Evolutionary conservation across 2,888 invertebrate genomes (phyloP).

Genomic region (Boloria euphrosyne): DNA sequence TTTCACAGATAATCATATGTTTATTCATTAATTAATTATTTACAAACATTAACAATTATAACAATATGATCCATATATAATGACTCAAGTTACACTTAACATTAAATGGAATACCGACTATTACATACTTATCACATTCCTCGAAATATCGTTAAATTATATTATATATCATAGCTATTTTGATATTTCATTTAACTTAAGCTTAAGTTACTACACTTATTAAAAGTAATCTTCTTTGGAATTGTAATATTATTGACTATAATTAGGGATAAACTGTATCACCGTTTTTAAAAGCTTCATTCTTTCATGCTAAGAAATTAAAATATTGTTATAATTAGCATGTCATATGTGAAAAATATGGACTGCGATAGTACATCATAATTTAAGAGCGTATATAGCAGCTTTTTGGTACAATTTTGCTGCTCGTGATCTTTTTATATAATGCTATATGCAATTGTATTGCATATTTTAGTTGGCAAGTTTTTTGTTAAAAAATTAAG

Average conservation of each 20-base stretch:
- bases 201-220: constrained; percentile 2
- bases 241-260: constrained; percentile 41
- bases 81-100: constrained; percentile 62
- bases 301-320: constrained; percentile 1
- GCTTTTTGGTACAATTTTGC: too few relatives aligned
- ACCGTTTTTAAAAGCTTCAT: not conserved
- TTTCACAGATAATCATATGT: constrained; percentile 46
- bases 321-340: not conserved
- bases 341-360: too few relatives aligned
- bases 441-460: too few relatives aligned
- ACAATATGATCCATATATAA: constrained; percentile 57
- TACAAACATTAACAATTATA: constrained; percentile 57
- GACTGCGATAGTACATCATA: too few relatives aligned
- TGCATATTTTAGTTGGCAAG: too few relatives aligned
- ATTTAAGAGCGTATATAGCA: too few relatives aligned
- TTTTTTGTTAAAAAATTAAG: too few relatives aligned
- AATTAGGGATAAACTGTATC: constrained; percentile 9
- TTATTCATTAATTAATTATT: constrained; percentile 53
- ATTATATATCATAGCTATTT: constrained; percentile 42
- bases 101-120: constrained; percentile 29
- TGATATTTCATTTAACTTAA: constrained; percentile 34
- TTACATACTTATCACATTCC: constrained; percentile 33
- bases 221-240: constrained; percentile 45
- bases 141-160: constrained; percentile 53
- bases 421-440: too few relatives aligned